Percentiles rank a stretch among this genome's conserved stretches.
Evolutionary conservation across 1,140 invertebrate genomes (phyloP).

Genomic region (Parasteatoda tepidariorum): DNA sequence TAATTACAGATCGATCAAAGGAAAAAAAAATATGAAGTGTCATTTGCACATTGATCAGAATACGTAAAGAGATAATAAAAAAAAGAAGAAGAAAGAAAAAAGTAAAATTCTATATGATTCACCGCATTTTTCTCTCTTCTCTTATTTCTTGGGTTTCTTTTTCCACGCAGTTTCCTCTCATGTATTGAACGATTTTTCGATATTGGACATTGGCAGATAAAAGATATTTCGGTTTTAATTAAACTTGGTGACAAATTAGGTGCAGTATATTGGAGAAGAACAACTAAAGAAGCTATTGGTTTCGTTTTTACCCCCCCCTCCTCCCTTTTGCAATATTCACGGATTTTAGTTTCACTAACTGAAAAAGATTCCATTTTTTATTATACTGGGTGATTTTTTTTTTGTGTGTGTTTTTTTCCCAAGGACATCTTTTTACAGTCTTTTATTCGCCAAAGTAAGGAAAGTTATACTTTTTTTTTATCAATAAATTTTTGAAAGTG

Average conservation of each 20-base stretch:
- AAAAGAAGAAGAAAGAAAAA: neutral
- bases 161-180: neutral
- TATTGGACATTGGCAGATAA: slow-evolving; percentile 49
- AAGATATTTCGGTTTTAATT: slow-evolving; percentile 55
- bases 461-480: too few species aligned
- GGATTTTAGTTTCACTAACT: too few species aligned
- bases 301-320: too few species aligned
- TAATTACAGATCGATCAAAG: slow-evolving; percentile 52
- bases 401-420: too few species aligned
- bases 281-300: slow-evolving; percentile 7
- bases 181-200: slow-evolving; percentile 57
- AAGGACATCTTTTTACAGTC: too few species aligned
- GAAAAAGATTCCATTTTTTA: too few species aligned
- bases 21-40: slow-evolving; percentile 36
- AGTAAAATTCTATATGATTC: too few species aligned
- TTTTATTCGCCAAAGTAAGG: too few species aligned
- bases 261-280: slow-evolving; percentile 15
- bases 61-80: slow-evolving; percentile 4
- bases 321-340: too few species aligned
- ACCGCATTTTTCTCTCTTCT: neutral
- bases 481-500: too few species aligned
- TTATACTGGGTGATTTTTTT: too few species aligned
- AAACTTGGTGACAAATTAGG: slow-evolving; percentile 58
- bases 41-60: slow-evolving; percentile 55
- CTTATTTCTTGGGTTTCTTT: slow-evolving; percentile 39